phyloP scores from a whole-genome alignment of 2,888 invertebrate genomes.

The Buathra laborator region DNA sequence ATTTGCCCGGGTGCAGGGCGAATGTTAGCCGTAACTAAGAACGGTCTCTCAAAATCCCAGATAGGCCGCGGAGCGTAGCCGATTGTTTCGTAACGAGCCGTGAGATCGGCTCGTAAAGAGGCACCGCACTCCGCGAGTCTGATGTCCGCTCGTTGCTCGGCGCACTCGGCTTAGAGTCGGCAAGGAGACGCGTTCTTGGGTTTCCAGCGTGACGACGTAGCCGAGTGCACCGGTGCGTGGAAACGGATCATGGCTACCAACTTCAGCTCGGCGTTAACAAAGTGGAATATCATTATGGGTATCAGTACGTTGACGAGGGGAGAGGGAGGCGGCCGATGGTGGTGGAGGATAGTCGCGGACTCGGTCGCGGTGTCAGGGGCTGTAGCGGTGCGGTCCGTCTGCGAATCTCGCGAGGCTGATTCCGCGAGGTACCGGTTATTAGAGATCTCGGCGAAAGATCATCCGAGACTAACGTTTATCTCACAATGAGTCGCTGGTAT shows the following conservation, averaged over 20 bases:
- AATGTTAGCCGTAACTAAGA: not conserved
- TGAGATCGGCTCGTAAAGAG: constrained; percentile 64
- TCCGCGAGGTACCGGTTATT: constrained; percentile 11
- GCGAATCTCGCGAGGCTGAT: constrained; percentile 21
- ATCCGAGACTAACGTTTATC: not conserved
- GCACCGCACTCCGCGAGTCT: constrained; percentile 46
- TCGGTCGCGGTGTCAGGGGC: constrained; percentile 11
- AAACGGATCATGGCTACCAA: constrained; percentile 84
- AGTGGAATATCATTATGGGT: constrained; percentile 79
- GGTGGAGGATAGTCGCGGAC: constrained; percentile 33
- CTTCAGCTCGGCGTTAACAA: constrained; percentile 77
- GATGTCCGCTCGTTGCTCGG: constrained; percentile 30
- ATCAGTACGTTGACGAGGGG: constrained; percentile 40
- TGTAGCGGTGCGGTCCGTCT: not conserved
- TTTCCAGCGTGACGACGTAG: constrained; percentile 75
- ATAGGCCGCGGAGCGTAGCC: constrained; percentile 76
- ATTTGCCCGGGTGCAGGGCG: not conserved
- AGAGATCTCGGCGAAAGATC: not conserved
- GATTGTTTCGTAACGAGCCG: constrained; percentile 63
- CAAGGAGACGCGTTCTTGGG: constrained; percentile 70
- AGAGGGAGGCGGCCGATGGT: not conserved
- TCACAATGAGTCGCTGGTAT: not conserved
- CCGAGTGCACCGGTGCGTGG: constrained; percentile 81
- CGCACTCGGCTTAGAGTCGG: constrained; percentile 2
- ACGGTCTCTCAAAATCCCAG: constrained; percentile 72